Percentiles rank a stretch among this genome's conserved stretches.
These are phyloP conservation scores for Prostheceraeus crozeri DNA, from an alignment of 2,888 invertebrate species.

Conservation along the genomic window DNA sequence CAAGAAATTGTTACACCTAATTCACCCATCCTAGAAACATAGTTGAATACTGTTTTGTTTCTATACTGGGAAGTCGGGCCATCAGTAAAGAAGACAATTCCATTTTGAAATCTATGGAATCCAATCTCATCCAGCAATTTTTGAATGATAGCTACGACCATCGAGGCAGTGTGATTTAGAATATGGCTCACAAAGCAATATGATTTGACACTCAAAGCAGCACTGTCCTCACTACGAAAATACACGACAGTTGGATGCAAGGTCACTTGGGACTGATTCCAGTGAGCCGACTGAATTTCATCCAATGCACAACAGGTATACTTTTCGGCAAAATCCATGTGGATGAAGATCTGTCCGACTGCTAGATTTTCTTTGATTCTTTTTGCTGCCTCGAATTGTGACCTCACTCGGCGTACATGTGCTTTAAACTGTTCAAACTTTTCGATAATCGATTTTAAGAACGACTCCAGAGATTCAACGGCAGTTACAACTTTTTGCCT, in stretches of 20 bases:
- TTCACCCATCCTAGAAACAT: no score
- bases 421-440: no score
- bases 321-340: constrained; percentile 16
- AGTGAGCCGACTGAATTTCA: constrained; percentile 19
- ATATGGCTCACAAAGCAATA: constrained; percentile 17
- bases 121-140: constrained; percentile 12
- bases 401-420: no score
- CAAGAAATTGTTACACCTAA: no score
- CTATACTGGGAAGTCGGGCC: constrained; percentile 32
- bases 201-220: background rate
- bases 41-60: constrained; percentile 30
- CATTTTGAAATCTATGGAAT: no score
- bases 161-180: constrained; percentile 28
- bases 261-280: constrained; percentile 26
- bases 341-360: constrained; percentile 34
- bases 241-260: constrained; percentile 31
- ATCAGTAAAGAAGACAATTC: constrained; percentile 28
- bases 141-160: constrained; percentile 26
- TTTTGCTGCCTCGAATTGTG: constrained; percentile 41
- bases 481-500: no score
- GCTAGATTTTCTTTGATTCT: constrained; percentile 38
- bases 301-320: background rate
- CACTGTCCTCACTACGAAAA: background rate
- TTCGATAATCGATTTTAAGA: no score
- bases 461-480: no score